These are phyloP conservation scores for Hydrolagus affinis DNA, from an alignment of 2,113 vertebrate genomes.

Conservation along the genomic window DNA sequence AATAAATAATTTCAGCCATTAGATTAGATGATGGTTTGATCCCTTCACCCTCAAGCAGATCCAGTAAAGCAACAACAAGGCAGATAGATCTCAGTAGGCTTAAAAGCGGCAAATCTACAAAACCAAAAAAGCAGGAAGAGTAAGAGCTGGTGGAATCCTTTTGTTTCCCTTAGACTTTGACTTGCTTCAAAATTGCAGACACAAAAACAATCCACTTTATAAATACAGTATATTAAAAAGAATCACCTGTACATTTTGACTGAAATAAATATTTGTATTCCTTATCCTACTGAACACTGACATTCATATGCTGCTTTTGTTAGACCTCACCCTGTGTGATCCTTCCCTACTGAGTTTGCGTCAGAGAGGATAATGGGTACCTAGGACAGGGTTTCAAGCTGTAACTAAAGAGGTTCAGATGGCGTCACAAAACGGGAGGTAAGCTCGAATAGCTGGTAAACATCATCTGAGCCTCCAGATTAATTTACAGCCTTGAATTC, in stretches of 20 bases:
- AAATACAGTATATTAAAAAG: not conserved
- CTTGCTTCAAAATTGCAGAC: not conserved
- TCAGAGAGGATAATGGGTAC: constrained; percentile 6
- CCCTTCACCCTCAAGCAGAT: not conserved
- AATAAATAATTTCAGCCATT: not conserved
- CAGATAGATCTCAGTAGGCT: not conserved
- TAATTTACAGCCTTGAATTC: not conserved
- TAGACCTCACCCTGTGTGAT: not conserved
- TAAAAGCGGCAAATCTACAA: not conserved
- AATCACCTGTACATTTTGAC: not conserved
- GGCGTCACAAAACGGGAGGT: not conserved
- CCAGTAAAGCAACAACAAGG: not conserved
- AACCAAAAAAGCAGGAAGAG: constrained; percentile 2
- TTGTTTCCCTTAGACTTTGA: not conserved
- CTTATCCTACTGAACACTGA: not conserved
- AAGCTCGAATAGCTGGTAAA: not conserved
- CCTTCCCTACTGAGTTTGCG: not conserved
- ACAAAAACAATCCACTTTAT: not conserved
- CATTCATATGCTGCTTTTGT: not conserved
- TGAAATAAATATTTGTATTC: not conserved
- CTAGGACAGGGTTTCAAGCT: not conserved
- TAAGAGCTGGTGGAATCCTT: not conserved
- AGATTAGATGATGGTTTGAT: not conserved
- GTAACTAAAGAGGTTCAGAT: not conserved
- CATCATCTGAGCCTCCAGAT: constrained; percentile 9